Base-by-base conservation (phyloP, 2,888 invertebrate species). In the Orthonevra nobilis region DNA sequence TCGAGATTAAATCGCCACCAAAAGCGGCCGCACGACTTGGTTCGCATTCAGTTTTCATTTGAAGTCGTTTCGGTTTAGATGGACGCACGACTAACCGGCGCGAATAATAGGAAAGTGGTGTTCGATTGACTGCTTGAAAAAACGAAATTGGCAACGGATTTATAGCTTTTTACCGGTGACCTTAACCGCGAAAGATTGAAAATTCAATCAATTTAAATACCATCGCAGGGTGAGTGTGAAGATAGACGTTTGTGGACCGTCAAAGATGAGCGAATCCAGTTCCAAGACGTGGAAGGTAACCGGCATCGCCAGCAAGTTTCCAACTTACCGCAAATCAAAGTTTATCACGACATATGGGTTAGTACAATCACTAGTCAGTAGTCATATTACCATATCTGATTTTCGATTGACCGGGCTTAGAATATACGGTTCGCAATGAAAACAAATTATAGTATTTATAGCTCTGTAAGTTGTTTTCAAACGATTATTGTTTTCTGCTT, bases 231-330 rank as follows among this genome's bases (percentile, higher is more conserved):
- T 26, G 54, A 34, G 50, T 60, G 17, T n/a, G n/a, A n/a, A n/a
- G n/a, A 23, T 5, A 23, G 23, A 23, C 5, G 5, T 23, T 23
- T 23, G 23, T 5, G n/a, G n/a, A 7, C 7, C 2, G 2, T 14
- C 7, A 3, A 63, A 81, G 19, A 69, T 64, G 75, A 44, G 34
- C 28, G 32, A 58, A 38, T 26, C 20, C 1, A 15, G 42, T 3
- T n/a, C 36, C 1, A 84, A 85, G 63, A 82, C 82, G 12, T 88
- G 88, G 87, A 88, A 85, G 66, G 82, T 86, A 32, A 83, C 85
- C 7, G 85, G 85, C 14, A 87, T 88, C 17, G 84, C 87, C 28
- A 86, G 83, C 12, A 88, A 89, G 60, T 88, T 86, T 82, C 88
- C 88, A n/a, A 85, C 87, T 0, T 88, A 87, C 72, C 84, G 88